These are phyloP conservation scores for Patagioenas fasciata DNA, from an alignment of 2,113 vertebrate genomes.

Conservation along the genomic window DNA sequence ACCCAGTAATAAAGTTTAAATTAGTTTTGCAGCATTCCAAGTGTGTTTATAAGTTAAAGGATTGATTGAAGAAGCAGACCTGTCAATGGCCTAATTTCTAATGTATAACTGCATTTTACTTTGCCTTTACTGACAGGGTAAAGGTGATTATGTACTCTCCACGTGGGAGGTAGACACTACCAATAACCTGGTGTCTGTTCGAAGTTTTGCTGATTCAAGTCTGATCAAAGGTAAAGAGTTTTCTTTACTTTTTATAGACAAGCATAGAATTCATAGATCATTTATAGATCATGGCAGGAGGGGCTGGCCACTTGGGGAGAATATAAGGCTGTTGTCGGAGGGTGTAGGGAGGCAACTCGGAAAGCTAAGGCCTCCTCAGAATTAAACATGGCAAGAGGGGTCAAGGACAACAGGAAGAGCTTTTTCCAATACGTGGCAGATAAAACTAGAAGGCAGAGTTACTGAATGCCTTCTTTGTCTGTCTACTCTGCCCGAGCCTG, in stretches of 20 bases:
- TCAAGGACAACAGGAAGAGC: too few species aligned
- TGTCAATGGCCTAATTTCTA: background rate
- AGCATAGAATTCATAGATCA: background rate
- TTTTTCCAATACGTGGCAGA: too few species aligned
- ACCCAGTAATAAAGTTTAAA: background rate
- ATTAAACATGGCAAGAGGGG: too few species aligned
- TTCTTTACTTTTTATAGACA: background rate
- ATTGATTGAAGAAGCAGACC: background rate
- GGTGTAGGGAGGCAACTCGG: too few species aligned
- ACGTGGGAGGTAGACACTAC: slow-evolving; percentile 81
- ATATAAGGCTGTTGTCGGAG: too few species aligned
- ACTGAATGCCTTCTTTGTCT: too few species aligned
- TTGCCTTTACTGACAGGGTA: slow-evolving; percentile 76
- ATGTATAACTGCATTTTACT: background rate
- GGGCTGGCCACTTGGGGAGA: too few species aligned
- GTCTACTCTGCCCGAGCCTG: too few species aligned
- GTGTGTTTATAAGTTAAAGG: background rate
- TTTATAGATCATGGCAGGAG: too few species aligned
- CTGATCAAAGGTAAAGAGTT: slow-evolving; percentile 83
- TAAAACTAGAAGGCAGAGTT: too few species aligned
- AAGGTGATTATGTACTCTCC: slow-evolving; percentile 78
- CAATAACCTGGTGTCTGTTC: slow-evolving; percentile 71
- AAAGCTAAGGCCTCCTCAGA: too few species aligned
- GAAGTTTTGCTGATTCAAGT: slow-evolving; percentile 73
- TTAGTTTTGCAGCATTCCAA: background rate